Base-by-base conservation (phyloP, 2,113 vertebrate species). In the Amazona vittata region DNA sequence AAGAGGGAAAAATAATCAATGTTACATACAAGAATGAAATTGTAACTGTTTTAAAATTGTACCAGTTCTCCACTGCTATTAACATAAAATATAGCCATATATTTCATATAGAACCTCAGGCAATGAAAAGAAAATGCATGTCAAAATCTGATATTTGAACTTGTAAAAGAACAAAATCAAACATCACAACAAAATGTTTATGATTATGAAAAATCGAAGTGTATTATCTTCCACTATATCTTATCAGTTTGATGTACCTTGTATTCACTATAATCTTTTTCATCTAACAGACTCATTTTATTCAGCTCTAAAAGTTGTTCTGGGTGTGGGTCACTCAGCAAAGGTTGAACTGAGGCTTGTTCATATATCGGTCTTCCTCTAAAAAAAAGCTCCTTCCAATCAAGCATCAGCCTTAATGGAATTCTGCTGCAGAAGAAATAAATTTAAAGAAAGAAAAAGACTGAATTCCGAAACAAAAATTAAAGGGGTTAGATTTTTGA, bases 361-460 rank as follows among this genome's bases (percentile, higher is more conserved):
- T 98, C 98, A 90, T 99, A 99, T 57, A 99, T 97, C 49, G 99
- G 98, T 70, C 98, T 97, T 80, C 98, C 99, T 37, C 90, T 96
- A 52, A 98, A 93, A 97, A 99, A 98, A 29, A 99, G 77, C 86
- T 99, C 99, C 97, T 99, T 99, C 99, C 99, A 99, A 85, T 99
- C 98, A 84, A 93, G 92, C 97, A 99, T 98, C 96, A 98, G 26
- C 95, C 99, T 99, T 47, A 63, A 52, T 68, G 99, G 99, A 97
- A 99, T 98, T 88, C 95, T 81, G 94, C 99, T 99, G 93, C 39
- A 95, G 31, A 59, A 91, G 82, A 37, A 55, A 14, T 1, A 9
- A 70, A 91, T 83, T 80, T 21, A 22, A 26, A 12, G n/a, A n/a
- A 37, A 55, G 9, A 46, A n/a, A 53, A 71, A 39, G 33, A 94